Conservation (phyloP, 2,888 invertebrate genomes). For the Pseudolycoriella hygida region DNA sequence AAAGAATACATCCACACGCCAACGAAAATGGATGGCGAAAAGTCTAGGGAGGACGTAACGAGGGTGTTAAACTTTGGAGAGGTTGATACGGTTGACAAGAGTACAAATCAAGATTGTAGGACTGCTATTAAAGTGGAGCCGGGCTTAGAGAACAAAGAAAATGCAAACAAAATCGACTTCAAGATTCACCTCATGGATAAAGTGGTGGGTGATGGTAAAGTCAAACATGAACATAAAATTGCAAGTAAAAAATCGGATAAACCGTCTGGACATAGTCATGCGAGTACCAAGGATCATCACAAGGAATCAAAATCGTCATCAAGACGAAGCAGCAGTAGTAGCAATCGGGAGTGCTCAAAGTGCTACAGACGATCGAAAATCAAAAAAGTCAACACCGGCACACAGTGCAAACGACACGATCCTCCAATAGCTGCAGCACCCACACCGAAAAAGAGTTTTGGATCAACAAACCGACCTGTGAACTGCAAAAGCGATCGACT, state of each 20-base stretch:
- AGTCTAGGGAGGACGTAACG: conserved; percentile 23
- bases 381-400: conserved; percentile 50
- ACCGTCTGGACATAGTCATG: conserved; percentile 8
- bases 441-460: conserved; percentile 1
- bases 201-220: conserved; percentile 3
- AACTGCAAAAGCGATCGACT: conserved; percentile 13
- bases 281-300: conserved; percentile 9
- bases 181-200: not conserved
- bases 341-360: conserved; percentile 35
- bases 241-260: conserved; percentile 9
- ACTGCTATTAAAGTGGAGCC: not conserved
- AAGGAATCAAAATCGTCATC: conserved; percentile 11
- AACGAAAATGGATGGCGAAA: conserved; percentile 13
- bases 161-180: conserved; percentile 4
- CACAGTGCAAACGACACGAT: conserved; percentile 38
- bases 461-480: conserved; percentile 2
- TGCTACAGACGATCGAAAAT: conserved; percentile 53
- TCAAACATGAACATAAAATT: conserved; percentile 9
- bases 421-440: not conserved
- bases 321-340: conserved; percentile 14
- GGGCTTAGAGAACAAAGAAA: conserved; percentile 10
- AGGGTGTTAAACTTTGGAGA: conserved; percentile 21
- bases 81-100: not conserved
- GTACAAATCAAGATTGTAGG: not conserved
- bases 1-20: conserved; percentile 11